These are phyloP conservation scores for Paguma larvata DNA, from an alignment of 2,797 vertebrate species.

Conservation along the genomic window DNA sequence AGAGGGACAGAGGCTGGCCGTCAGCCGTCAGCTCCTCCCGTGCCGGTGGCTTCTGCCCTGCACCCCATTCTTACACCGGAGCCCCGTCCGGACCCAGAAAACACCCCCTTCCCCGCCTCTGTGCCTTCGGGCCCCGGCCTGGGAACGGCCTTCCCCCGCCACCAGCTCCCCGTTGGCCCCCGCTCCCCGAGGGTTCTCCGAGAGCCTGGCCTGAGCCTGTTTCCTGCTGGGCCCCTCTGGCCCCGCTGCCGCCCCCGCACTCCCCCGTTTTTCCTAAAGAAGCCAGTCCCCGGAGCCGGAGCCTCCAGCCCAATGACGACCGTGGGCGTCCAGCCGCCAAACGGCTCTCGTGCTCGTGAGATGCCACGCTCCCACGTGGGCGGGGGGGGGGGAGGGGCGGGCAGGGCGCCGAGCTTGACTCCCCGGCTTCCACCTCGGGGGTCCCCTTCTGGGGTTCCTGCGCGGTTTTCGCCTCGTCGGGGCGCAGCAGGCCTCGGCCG, in stretches of 20 bases:
- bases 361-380: not conserved
- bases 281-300: conserved; percentile 20
- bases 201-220: too few relatives aligned
- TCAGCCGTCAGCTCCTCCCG: not conserved
- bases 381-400: not conserved
- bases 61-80: not conserved
- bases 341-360: conserved; percentile 54
- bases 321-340: conserved; percentile 56
- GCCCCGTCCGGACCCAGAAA: not conserved
- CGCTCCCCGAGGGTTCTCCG: not conserved
- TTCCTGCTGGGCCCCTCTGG: not conserved
- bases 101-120: too few relatives aligned
- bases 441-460: not conserved
- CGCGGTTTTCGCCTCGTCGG: not conserved
- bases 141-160: too few relatives aligned
- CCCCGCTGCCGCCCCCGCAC: not conserved
- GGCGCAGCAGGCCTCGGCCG: not conserved
- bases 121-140: too few relatives aligned
- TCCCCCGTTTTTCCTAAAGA: not conserved
- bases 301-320: conserved; percentile 42
- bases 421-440: not conserved
- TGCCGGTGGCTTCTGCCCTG: not conserved
- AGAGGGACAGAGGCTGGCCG: not conserved
- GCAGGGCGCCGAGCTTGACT: not conserved
- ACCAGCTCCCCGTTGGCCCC: not conserved